phyloP scores from a whole-genome alignment of 2,888 invertebrate species.

The Odontocolon sp. region DNA sequence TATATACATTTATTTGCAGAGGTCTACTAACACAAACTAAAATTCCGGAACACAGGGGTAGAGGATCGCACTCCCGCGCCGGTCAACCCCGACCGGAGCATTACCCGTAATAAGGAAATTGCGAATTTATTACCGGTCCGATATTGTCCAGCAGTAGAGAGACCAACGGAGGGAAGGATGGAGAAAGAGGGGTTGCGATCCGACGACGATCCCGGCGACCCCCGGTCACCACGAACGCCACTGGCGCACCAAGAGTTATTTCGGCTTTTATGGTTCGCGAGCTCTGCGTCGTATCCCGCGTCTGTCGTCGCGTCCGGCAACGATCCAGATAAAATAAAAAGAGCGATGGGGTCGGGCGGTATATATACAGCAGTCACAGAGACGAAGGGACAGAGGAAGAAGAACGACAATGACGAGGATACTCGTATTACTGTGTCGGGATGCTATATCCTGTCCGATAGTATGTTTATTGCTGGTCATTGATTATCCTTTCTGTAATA shows the following conservation, averaged over 20 bases:
- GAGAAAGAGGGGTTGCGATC: constrained; percentile 35
- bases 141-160: constrained; percentile 72
- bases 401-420: constrained; percentile 41
- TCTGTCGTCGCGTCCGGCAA: constrained; percentile 70
- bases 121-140: constrained; percentile 80
- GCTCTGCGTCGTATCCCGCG: constrained; percentile 58
- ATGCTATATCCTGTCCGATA: constrained; percentile 35
- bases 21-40: background rate
- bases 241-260: constrained; percentile 77
- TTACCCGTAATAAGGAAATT: constrained; percentile 81
- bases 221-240: constrained; percentile 54
- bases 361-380: constrained; percentile 1
- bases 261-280: constrained; percentile 78
- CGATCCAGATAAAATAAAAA: constrained; percentile 72
- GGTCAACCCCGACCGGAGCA: constrained; percentile 76
- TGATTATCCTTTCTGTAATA: constrained; percentile 17
- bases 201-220: constrained; percentile 45
- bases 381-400: constrained; percentile 38
- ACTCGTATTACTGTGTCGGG: constrained; percentile 27
- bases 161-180: constrained; percentile 47
- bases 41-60: background rate
- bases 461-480: constrained; percentile 40
- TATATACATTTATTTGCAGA: background rate
- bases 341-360: constrained; percentile 46
- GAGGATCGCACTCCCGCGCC: constrained; percentile 55